phyloP scores from a whole-genome alignment of 30 jellyfish, hydroid and myxozoan genomes.

The Aurelia sp. region DNA sequence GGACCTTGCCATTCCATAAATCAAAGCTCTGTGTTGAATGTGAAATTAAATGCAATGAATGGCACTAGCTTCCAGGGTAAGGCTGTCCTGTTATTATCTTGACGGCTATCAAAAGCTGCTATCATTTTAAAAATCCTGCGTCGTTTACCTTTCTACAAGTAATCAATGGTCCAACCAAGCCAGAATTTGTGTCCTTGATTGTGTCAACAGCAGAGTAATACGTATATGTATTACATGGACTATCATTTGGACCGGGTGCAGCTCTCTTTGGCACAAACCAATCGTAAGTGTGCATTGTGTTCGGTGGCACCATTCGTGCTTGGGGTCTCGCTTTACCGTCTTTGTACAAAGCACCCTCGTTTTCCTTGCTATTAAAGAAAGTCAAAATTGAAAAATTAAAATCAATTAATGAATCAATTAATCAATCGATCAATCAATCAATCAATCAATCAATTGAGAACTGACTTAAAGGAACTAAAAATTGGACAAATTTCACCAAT shows the following conservation, averaged over 20 bases:
- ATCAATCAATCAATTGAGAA: no score
- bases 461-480: no score
- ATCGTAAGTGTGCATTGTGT: slow-evolving; percentile 17
- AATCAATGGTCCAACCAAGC: slow-evolving; percentile 63
- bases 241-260: slow-evolving; percentile 76
- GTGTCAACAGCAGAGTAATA: slow-evolving; percentile 64
- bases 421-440: no score
- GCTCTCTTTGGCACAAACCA: slow-evolving; percentile 76
- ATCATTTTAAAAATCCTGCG: no score
- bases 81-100: no score
- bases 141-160: slow-evolving; percentile 64
- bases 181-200: slow-evolving; percentile 65
- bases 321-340: not conserved
- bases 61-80: no score
- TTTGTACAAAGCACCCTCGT: slow-evolving; percentile 52
- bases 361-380: slow-evolving; percentile 7
- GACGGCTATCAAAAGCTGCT: no score
- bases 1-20: no score
- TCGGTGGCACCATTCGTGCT: slow-evolving; percentile 36
- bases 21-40: no score
- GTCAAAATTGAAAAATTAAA: not conserved
- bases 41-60: no score
- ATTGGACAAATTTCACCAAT: no score
- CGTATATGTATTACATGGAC: slow-evolving; percentile 70
- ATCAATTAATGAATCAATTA: not conserved